phyloP scores from a whole-genome alignment of 2,888 invertebrate species.

The Oligia fasciuncula region DNA sequence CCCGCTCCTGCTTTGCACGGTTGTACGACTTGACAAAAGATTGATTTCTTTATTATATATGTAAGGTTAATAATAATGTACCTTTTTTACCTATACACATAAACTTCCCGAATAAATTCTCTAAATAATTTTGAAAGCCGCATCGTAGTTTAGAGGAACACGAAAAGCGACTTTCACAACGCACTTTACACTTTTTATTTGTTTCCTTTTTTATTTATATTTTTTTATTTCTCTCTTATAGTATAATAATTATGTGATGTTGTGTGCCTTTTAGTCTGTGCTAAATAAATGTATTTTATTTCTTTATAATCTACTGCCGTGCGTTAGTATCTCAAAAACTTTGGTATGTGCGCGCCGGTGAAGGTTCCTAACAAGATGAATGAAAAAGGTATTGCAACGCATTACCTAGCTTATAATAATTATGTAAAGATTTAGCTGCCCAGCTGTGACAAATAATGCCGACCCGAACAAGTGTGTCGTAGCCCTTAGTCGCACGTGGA shows the following conservation, averaged over 20 bases:
- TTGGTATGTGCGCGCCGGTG: background rate
- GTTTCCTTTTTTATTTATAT: background rate
- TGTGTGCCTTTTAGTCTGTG: background rate
- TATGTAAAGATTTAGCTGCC: background rate
- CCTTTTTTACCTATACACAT: background rate
- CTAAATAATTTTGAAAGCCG: background rate
- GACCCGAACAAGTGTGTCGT: background rate
- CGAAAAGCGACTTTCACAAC: background rate
- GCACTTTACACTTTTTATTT: background rate
- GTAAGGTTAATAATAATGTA: background rate
- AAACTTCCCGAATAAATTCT: background rate
- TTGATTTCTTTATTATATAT: background rate
- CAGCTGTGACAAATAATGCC: background rate
- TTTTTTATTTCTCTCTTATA: too few species aligned
- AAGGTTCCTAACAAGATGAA: background rate
- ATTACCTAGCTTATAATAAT: background rate
- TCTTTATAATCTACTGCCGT: background rate
- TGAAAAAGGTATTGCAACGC: background rate
- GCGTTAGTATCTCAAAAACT: background rate
- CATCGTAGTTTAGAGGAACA: background rate
- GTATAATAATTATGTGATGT: background rate
- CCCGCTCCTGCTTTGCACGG: background rate
- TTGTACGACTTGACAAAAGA: background rate
- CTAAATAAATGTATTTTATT: too few species aligned
- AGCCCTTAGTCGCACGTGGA: slow-evolving; percentile 7